Base-by-base conservation (phyloP, 2,797 vertebrate species). In the Artibeus lituratus region DNA sequence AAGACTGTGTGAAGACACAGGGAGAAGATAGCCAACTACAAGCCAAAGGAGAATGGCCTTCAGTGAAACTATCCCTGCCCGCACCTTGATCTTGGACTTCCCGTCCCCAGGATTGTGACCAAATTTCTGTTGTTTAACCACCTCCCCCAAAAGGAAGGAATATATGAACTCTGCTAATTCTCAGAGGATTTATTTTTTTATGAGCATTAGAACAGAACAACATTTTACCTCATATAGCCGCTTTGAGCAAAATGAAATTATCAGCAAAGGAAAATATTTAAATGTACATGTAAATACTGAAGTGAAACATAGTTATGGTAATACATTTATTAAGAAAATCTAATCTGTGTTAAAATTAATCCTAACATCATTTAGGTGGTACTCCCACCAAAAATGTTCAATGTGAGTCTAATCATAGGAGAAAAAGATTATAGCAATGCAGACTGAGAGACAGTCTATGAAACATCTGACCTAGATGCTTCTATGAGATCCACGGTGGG, bases 211-310 rank as follows among this genome's bases (percentile, higher is more conserved):
- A 47, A 53, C 18, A 55, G 24, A 39, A 65, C 32, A n/a, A 51
- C 9, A 89, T 39, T 72, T 94, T n/a, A 93, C 49, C 70, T 94
- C 35, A 76, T 72, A 91, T 92, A 73, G n/a, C 24, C 72, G 15
- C 77, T 94, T 82, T 95, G 35, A 85, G 8, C 78, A 96, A 95
- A 94, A 49, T 42, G 74, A 4, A 22, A 92, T 74, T 82, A 67
- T 53, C 92, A 91, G 10, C 49, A 76, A 51, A 62, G 29, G 70
- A 92, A 62, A 57, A 70, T 95, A 83, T 59, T 94, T 62, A n/a
- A 95, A 82, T 37, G n/a, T 51, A 55, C 26, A 47, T 80, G 2
- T 85, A 94, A 90, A 47, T 65, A 93, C n/a, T 65, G n/a, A 94
- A 94, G 59, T 87, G n/a, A 86, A 96, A 94, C 65, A 59, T 67